Conservation (phyloP, 2,113 vertebrate genomes). For the Phoxinus phoxinus region DNA sequence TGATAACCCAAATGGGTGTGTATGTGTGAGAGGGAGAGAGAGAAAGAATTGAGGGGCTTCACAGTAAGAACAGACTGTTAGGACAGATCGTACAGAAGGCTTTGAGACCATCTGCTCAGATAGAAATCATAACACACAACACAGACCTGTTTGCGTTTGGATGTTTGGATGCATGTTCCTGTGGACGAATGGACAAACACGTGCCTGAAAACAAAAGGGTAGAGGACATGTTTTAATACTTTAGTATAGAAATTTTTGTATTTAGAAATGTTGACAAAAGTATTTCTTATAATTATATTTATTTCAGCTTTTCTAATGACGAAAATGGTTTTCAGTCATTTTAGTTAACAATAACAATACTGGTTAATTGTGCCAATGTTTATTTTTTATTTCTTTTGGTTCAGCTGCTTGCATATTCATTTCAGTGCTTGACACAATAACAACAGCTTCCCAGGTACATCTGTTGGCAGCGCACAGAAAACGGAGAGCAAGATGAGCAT, state of each 20-base stretch:
- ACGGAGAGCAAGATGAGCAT: not conserved
- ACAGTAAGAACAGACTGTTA: slow-evolving; percentile 45
- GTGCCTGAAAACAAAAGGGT: not conserved
- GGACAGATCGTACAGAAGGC: slow-evolving; percentile 37
- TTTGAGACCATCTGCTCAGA: slow-evolving; percentile 39
- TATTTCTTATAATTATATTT: not conserved
- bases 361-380: not conserved
- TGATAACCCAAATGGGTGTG: slow-evolving; percentile 36
- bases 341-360: not conserved
- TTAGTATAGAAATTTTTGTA: no score
- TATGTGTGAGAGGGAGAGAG: not conserved
- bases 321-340: not conserved
- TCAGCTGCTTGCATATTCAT: not conserved
- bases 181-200: not conserved
- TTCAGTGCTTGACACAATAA: not conserved
- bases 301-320: not conserved
- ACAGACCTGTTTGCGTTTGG: slow-evolving; percentile 22
- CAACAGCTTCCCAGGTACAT: not conserved
- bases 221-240: no score
- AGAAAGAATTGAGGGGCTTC: slow-evolving; percentile 14
- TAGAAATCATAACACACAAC: not conserved
- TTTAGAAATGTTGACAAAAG: not conserved
- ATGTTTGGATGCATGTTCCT: slow-evolving; percentile 6
- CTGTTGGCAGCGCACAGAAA: not conserved
- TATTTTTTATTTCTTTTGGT: not conserved